Evolutionary conservation across 2,888 invertebrate genomes (phyloP).

Genomic region (Nemotelus pantherinus): DNA sequence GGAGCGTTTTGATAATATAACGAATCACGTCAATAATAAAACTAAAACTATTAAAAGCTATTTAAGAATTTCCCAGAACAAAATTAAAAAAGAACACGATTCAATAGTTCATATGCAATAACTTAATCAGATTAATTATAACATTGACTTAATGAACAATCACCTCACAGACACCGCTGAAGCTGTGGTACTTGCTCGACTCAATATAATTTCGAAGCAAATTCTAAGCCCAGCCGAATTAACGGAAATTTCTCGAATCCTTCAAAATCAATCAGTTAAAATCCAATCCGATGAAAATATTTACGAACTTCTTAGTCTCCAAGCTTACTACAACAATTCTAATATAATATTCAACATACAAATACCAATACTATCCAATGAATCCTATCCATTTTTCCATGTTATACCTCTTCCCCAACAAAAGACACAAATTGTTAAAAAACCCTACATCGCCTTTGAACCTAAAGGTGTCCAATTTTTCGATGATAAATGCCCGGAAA

Average conservation of each 20-base stretch:
- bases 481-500: constrained; percentile 1
- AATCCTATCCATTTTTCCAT: constrained; percentile 24
- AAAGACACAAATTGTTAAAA: constrained; percentile 5
- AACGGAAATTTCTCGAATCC: neutral
- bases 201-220: constrained; percentile 44
- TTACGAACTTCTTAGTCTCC: constrained; percentile 22
- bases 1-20: constrained; percentile 29
- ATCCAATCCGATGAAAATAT: constrained; percentile 34
- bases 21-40: constrained; percentile 34
- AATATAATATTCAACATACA: constrained; percentile 37
- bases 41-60: constrained; percentile 8
- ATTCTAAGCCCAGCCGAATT: constrained; percentile 39
- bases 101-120: constrained; percentile 11
- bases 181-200: constrained; percentile 31
- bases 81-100: neutral
- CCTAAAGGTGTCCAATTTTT: neutral
- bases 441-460: constrained; percentile 5
- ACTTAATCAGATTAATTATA: constrained; percentile 18
- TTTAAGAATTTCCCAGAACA: neutral
- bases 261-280: constrained; percentile 23
- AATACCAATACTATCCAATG: constrained; percentile 21
- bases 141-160: constrained; percentile 37
- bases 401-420: constrained; percentile 22
- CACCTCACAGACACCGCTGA: constrained; percentile 29
- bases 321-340: constrained; percentile 26